These are phyloP conservation scores for Seira sanloemensis DNA, from an alignment of 2,888 invertebrate species.

Conservation along the genomic window DNA sequence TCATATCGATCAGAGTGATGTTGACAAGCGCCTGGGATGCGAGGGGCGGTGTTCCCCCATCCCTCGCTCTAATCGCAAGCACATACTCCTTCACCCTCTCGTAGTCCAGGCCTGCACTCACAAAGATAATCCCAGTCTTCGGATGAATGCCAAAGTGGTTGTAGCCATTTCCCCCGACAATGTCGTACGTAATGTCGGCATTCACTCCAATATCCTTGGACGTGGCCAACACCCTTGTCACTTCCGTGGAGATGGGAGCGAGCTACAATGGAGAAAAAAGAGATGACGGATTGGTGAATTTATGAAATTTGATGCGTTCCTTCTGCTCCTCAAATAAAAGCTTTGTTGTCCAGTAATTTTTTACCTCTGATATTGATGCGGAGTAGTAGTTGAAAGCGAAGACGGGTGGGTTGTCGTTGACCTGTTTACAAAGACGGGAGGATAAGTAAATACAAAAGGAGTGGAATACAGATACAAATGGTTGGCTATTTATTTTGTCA, in stretches of 20 bases:
- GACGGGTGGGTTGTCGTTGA: conserved; percentile 92
- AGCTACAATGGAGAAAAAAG: conserved; percentile 75
- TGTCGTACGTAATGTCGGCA: conserved; percentile 92
- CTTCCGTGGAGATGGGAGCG: conserved; percentile 86
- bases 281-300: conserved; percentile 31
- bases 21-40: conserved; percentile 92
- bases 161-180: conserved; percentile 92
- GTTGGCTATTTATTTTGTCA: neutral
- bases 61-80: conserved; percentile 91
- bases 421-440: conserved; percentile 33
- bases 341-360: conserved; percentile 69
- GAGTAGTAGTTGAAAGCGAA: conserved; percentile 89
- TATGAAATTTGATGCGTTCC: neutral
- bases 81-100: conserved; percentile 91
- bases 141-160: conserved; percentile 88
- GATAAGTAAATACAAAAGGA: conserved; percentile 30
- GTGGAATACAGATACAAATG: conserved; percentile 1
- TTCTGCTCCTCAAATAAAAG: neutral
- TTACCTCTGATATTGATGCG: conserved; percentile 84
- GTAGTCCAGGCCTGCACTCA: conserved; percentile 89
- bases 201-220: conserved; percentile 95
- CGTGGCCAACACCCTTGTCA: conserved; percentile 90
- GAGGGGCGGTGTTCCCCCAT: conserved; percentile 91
- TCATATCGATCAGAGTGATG: conserved; percentile 88
- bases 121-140: conserved; percentile 82